These are phyloP conservation scores for Sinosuthora webbiana DNA, from an alignment of 2,113 vertebrate genomes.

Conservation along the genomic window DNA sequence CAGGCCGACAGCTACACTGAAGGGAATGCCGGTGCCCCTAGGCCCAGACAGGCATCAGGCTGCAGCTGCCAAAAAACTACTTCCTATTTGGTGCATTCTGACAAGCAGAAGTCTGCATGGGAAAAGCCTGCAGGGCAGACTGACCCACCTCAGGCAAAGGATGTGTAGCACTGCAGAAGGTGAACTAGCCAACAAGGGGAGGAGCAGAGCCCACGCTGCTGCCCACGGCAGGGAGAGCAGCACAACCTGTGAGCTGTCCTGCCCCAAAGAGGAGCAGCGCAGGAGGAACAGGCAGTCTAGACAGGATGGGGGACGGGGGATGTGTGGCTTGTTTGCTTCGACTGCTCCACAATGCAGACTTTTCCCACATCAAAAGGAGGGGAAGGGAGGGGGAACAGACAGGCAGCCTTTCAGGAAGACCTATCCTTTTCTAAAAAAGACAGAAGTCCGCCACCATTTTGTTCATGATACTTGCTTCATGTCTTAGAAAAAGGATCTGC, in stretches of 20 bases:
- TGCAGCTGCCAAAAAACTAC: background rate
- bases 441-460: background rate
- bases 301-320: background rate
- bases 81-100: background rate
- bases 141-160: background rate
- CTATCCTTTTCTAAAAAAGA: background rate
- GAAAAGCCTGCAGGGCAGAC: background rate
- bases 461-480: background rate
- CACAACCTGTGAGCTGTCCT: background rate
- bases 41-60: background rate
- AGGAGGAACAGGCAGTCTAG: background rate
- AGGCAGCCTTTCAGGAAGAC: background rate
- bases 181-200: background rate
- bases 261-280: background rate
- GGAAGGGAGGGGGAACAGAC: background rate
- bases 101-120: background rate
- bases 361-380: background rate
- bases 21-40: background rate
- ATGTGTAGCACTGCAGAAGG: background rate
- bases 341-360: background rate
- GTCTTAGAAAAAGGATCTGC: background rate
- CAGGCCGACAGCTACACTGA: background rate
- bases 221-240: accelerated
- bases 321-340: accelerated
- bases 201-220: background rate